Base-by-base conservation (phyloP, 1,140 invertebrate genomes). In the Littorina saxatilis region DNA sequence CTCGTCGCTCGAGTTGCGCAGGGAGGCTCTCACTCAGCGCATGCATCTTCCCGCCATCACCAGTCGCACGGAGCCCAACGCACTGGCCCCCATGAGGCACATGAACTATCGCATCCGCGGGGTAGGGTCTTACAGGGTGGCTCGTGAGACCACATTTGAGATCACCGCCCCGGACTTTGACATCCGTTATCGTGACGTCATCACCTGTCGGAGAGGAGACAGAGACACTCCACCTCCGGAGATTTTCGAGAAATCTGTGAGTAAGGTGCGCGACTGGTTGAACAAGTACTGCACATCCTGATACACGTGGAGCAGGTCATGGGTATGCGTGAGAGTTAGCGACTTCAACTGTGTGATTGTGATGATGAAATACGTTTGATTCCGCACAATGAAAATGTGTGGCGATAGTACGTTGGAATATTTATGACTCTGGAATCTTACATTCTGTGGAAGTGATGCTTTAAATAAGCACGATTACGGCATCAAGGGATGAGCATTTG, bases 131-230 rank as follows among this genome's bases (percentile, higher is more conserved):
- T 78, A 78, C 23, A 17, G 58, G 35, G 76, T 78, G 55, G 37
- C 76, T 17, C 39, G 83, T 29, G 87, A 88, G 77, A 82, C 66
- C 32, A 88, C 87, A 1, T 88, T 88, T 79, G 84, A 88, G 79
- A 87, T 88, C 58, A 88, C 87, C 15, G 84, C 86, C 2, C 84
- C 86, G 5, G 86, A 86, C 35, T 88, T 84, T 79, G 87, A 88
- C 75, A 87, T 88, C 32, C 81, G 87, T 3, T 88, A 85, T 77
- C 86, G 83, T 58, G 86, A 87, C 39, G 82, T 87, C 9, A 84
- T 85, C 15, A 75, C 84, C 1, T 81, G 81, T 23, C 83, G 87
- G 32, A 82, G 75, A 27, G 66, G 79, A 1, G 83, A 85, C 76
- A 40, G 82, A 5, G 83, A 83, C 20, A 83, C 85, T 0, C 86